Evolutionary conservation across 2,797 vertebrate genomes (phyloP), one percentile per base, ranked within the genome.

Genomic region (Typhlichthys subterraneus): DNA sequence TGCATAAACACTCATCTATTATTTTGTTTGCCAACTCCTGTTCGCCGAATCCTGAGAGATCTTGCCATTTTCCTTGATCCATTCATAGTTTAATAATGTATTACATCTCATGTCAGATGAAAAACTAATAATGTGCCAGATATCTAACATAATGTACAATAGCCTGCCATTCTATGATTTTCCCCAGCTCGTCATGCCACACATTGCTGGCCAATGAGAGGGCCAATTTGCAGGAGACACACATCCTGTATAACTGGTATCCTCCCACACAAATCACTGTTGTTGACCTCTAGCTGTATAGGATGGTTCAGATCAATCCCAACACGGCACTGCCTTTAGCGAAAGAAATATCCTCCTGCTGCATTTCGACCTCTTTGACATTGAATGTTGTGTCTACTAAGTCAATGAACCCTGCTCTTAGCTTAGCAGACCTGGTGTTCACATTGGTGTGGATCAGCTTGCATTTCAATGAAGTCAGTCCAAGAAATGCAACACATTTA

Each of bases 21-120:
- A 65, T 76, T 81, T 65, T 74, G 73, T 80, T 71, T 75, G 67
- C 72, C 59, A n/a, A 6, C 62, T 76, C 69, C 59, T 50, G 45
- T 63, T 76, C 75, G 59, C 29, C 68, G 61, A 52, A 65, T 60
- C 77, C 69, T 66, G 58, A 59, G 76, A 75, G 77, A 84, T 79
- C 73, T 72, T 80, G 71, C 70, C 47, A 48, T n/a, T 48, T 12
- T n/a, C 47, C n/a, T 1, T 12, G n/a, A 64, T 81, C 81, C 83
- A 83, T 79, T 87, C 79, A 84, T 89, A 81, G 80, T 70, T 88
- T 83, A 90, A 88, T 89, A 90, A 92, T 89, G 83, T 75, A 77
- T 57, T 83, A 61, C 80, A 84, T 88, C 79, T 90, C 73, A 66
- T 83, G 76, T 78, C 77, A 86, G 87, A 90, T 85, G 80, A 79